Evolutionary conservation across 2,888 invertebrate genomes (phyloP).

Genomic region (Phania funesta): DNA sequence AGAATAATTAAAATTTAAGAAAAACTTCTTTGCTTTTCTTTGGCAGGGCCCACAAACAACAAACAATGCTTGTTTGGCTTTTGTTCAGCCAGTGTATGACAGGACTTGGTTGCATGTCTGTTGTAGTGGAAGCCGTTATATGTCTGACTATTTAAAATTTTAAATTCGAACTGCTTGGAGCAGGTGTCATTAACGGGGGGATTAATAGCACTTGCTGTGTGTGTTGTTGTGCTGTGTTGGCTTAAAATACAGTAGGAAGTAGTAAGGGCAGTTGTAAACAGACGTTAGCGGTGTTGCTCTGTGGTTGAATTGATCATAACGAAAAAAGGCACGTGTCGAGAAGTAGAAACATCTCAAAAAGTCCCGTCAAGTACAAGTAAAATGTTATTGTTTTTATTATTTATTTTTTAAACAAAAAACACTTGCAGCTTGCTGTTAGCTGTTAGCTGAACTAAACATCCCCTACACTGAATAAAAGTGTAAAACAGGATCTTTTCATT

Average conservation of each 20-base stretch:
- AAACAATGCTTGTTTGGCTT: background rate
- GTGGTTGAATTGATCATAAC: constrained; percentile 50
- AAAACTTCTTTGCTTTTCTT: background rate
- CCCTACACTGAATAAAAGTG: constrained; percentile 33
- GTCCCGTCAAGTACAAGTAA: constrained; percentile 35
- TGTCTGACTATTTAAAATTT: constrained; percentile 32
- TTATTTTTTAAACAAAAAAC: constrained; percentile 9
- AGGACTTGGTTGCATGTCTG: constrained; percentile 42
- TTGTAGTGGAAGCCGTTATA: constrained; percentile 40
- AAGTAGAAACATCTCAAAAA: constrained; percentile 13
- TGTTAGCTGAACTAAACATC: constrained; percentile 23
- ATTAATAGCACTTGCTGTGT: constrained; percentile 55
- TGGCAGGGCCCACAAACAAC: background rate
- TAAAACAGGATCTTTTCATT: constrained; percentile 48
- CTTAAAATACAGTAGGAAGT: constrained; percentile 39
- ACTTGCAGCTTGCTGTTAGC: constrained; percentile 59
- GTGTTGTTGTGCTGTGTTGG: constrained; percentile 21
- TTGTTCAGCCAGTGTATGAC: background rate
- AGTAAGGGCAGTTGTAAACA: constrained; percentile 43
- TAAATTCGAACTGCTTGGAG: constrained; percentile 45
- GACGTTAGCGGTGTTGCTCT: constrained; percentile 19
- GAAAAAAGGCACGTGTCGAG: constrained; percentile 57
- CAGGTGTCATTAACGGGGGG: constrained; percentile 64
- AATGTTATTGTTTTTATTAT: constrained; percentile 39
- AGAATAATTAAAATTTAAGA: constrained; percentile 41